Evolutionary conservation across 2,888 invertebrate species (phyloP), one percentile per base, ranked within the genome.

Genomic region (Lacanobia oleracea): DNA sequence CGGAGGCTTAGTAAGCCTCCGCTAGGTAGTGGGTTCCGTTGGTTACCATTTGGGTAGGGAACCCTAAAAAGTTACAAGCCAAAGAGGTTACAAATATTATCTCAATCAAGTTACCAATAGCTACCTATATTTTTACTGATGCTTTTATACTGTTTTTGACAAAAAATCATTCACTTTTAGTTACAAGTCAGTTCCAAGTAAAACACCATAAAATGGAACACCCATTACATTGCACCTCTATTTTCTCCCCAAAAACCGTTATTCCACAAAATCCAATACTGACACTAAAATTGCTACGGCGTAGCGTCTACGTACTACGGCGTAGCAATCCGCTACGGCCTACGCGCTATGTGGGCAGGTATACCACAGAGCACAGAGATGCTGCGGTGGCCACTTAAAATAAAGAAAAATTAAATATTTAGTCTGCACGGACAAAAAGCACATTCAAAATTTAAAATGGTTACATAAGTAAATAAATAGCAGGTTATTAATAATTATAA

Each of bases 211-310:
- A 56, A n/a, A 27, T 1, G 3, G 14, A 50, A 33, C 51, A 68
- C 50, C 33, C 53, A 72, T 68, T 63, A 76, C 23, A 72, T 60
- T 75, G 56, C 59, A 64, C n/a, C 48, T 75, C 54, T 69, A 68
- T 83, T 68, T 60, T 10, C n/a, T 43, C 14, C n/a, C 64, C 43
- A 67, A 68, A 72, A 72, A 61, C 50, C 57, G 65, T 68, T 75
- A 69, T 65, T 60, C 27, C 45, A 67, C 72, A 77, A 75, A 85
- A 82, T 76, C 66, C 76, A 79, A 84, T 79, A 79, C 63, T 72
- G 69, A 62, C 71, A 67, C 69, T 76, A 64, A 78, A 86, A 79
- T 83, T 86, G 81, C 81, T 81, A 84, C 80, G 75, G 21, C 83
- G 87, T 88, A 86, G 86, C 77, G 23, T 33, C 66, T 66, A 74